A percentile compares a stretch with the other conserved stretches of the same genome.
These are phyloP conservation scores for Tridacna crocea DNA, from an alignment of 2,888 invertebrate species.

Conservation along the genomic window DNA sequence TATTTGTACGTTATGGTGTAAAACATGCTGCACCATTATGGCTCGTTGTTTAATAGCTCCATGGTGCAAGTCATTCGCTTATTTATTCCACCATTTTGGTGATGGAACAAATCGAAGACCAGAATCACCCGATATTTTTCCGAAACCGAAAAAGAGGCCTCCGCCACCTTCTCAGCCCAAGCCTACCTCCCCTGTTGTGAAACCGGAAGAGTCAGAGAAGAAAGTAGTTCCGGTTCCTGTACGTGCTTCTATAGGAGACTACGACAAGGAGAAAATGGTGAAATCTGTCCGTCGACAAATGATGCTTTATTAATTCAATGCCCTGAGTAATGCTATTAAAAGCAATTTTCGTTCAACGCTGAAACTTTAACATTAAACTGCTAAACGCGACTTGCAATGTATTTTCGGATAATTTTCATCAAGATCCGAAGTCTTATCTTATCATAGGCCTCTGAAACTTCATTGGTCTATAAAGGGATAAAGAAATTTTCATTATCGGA, in stretches of 20 bases:
- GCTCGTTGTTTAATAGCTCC: constrained; percentile 33
- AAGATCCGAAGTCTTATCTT: no score
- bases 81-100: constrained; percentile 32
- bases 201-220: constrained; percentile 10
- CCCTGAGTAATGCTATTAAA: no score
- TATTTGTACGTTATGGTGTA: constrained; percentile 41
- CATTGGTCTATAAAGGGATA: no score
- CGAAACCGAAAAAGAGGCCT: constrained; percentile 23
- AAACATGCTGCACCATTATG: constrained; percentile 30
- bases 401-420: no score
- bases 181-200: neutral
- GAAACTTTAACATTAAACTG: no score
- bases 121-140: constrained; percentile 47
- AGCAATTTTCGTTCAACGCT: no score
- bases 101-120: constrained; percentile 33
- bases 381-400: no score
- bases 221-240: constrained; percentile 21
- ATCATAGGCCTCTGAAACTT: no score
- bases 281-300: constrained; percentile 13
- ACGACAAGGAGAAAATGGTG: constrained; percentile 19
- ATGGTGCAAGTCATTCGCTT: constrained; percentile 30
- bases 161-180: neutral
- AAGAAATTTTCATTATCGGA: no score
- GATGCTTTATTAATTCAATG: neutral
- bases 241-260: neutral